Conservation (phyloP, 2,797 vertebrate species). For the Danio aesculapii region DNA sequence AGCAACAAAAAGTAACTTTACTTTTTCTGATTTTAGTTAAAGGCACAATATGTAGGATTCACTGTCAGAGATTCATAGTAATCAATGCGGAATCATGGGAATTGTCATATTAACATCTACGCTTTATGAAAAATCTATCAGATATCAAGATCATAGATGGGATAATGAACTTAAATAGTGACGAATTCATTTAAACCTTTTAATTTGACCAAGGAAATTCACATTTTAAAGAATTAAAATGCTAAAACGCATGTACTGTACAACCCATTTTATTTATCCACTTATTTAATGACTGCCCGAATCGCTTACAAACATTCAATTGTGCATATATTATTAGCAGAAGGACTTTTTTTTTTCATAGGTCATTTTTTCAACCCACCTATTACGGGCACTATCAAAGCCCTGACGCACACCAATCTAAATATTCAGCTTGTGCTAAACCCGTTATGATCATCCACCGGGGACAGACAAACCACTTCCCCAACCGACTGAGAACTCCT, state of each 20-base stretch:
- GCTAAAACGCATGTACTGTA: too few relatives aligned
- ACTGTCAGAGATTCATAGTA: too few relatives aligned
- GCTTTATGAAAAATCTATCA: neutral
- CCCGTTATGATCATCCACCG: slow-evolving; percentile 20
- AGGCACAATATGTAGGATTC: too few relatives aligned
- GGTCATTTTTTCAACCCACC: slow-evolving; percentile 4
- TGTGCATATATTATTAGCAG: neutral
- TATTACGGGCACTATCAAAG: slow-evolving; percentile 17
- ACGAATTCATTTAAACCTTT: too few relatives aligned
- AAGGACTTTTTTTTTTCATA: neutral
- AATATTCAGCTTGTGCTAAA: slow-evolving; percentile 13
- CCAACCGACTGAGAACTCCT: slow-evolving; percentile 23
- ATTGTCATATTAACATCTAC: neutral
- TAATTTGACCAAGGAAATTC: too few relatives aligned
- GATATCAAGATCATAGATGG: neutral
- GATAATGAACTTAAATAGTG: neutral
- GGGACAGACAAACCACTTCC: slow-evolving; percentile 39
- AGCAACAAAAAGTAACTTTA: too few relatives aligned
- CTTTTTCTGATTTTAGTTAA: too few relatives aligned
- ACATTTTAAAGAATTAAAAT: too few relatives aligned
- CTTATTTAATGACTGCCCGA: too few relatives aligned
- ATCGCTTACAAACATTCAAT: neutral
- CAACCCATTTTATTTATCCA: too few relatives aligned
- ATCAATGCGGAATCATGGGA: neutral
- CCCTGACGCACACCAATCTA: slow-evolving; percentile 10